Percentiles rank a stretch among this genome's conserved stretches.
phyloP scores from a whole-genome alignment of 2,113 vertebrate species.

The Planiliza haematocheilus region DNA sequence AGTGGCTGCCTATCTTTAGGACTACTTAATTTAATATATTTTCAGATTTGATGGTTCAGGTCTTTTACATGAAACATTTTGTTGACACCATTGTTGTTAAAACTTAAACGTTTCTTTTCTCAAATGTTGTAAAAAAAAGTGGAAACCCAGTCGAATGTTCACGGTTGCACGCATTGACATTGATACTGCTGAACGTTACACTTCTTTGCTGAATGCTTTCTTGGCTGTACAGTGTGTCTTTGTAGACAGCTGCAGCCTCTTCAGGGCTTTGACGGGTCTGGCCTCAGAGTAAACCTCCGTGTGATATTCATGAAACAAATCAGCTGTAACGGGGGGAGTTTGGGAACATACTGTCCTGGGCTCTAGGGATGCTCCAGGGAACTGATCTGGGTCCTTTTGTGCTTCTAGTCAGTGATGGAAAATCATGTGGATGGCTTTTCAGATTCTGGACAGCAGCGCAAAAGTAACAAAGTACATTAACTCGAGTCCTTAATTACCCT shows the following conservation, averaged over 20 bases:
- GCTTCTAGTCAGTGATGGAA: background rate
- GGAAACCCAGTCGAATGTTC: too few species aligned
- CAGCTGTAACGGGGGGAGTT: background rate
- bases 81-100: too few species aligned
- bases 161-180: too few species aligned
- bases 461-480: background rate
- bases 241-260: background rate
- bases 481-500: background rate
- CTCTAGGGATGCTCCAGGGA: constrained; percentile 9
- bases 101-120: too few species aligned
- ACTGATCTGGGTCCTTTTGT: background rate
- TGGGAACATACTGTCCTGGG: background rate
- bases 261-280: background rate
- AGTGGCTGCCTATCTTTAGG: too few species aligned
- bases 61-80: too few species aligned
- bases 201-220: background rate
- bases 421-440: background rate
- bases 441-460: background rate
- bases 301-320: background rate
- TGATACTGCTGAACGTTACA: too few species aligned
- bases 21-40: too few species aligned
- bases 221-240: background rate
- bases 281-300: constrained; percentile 5
- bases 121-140: too few species aligned
- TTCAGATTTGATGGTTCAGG: too few species aligned